Evolutionary conservation across 1,140 invertebrate species (phyloP).

Genomic region (Littorina saxatilis): DNA sequence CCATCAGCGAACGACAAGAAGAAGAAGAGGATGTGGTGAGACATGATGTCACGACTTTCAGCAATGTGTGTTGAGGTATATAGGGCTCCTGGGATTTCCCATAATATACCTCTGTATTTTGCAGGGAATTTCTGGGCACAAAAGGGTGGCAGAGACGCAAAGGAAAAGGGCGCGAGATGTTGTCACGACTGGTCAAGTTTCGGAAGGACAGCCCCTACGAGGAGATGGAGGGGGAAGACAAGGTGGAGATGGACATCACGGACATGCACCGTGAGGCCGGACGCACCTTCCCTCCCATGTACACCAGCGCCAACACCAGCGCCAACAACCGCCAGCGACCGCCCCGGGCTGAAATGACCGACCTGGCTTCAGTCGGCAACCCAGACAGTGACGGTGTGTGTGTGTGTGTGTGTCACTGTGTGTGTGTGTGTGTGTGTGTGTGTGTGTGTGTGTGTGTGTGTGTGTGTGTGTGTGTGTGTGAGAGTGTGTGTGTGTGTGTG

Average conservation of each 20-base stretch:
- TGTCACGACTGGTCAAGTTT: constrained; percentile 60
- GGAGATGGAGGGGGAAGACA: constrained; percentile 58
- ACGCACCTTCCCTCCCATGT: constrained; percentile 11
- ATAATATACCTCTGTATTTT: not conserved
- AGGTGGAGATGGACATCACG: constrained; percentile 67
- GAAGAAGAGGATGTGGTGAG: too few relatives aligned
- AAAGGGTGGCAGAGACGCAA: not conserved
- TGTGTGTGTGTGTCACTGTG: not conserved
- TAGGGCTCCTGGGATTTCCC: too few relatives aligned
- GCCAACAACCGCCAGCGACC: constrained; percentile 36
- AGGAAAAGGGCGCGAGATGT: constrained; percentile 42
- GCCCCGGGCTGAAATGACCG: not conserved
- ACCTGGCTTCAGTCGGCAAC: not conserved
- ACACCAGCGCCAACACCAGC: not conserved
- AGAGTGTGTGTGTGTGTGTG: constrained; percentile 13
- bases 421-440: not conserved
- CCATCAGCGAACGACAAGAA: too few relatives aligned
- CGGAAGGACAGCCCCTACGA: constrained; percentile 60
- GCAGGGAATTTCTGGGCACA: constrained; percentile 1
- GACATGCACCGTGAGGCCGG: constrained; percentile 49
- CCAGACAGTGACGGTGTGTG: constrained; percentile 24
- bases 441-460: constrained; percentile 7
- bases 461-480: constrained; percentile 2
- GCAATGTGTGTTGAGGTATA: too few relatives aligned
- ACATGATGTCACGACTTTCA: too few relatives aligned